Conservation (phyloP, 2,797 vertebrate genomes). For the Taenioides sp. region DNA sequence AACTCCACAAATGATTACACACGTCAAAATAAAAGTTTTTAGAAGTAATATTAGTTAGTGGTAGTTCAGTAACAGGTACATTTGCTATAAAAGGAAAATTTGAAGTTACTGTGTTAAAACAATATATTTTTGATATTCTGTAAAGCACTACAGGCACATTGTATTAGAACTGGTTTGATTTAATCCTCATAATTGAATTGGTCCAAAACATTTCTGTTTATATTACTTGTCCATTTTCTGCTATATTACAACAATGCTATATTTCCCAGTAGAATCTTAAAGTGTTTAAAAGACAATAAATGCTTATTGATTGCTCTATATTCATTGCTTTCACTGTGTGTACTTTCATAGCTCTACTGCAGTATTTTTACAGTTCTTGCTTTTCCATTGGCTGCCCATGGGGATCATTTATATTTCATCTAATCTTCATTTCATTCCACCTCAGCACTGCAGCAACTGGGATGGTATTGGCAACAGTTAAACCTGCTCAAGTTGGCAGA, state of each 20-base stretch:
- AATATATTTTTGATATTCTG: no score
- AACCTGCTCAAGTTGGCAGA: conserved; percentile 12
- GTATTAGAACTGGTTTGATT: no score
- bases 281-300: conserved; percentile 4
- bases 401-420: conserved; percentile 31
- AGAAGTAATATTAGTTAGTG: no score
- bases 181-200: no score
- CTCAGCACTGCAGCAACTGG: background rate
- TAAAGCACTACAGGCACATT: no score
- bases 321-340: conserved; percentile 8
- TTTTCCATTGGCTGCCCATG: conserved; percentile 9
- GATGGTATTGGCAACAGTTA: background rate
- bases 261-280: conserved; percentile 6
- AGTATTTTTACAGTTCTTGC: conserved; percentile 2
- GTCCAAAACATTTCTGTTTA: background rate
- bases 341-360: background rate
- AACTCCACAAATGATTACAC: no score
- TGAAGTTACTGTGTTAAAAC: no score
- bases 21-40: no score
- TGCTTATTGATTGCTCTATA: conserved; percentile 16
- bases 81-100: no score
- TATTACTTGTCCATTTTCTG: background rate
- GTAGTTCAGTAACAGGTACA: no score
- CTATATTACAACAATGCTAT: conserved; percentile 1
- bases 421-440: conserved; percentile 26